phyloP scores from a whole-genome alignment of 2,888 invertebrate genomes.

The Rhodophaea formosa region DNA sequence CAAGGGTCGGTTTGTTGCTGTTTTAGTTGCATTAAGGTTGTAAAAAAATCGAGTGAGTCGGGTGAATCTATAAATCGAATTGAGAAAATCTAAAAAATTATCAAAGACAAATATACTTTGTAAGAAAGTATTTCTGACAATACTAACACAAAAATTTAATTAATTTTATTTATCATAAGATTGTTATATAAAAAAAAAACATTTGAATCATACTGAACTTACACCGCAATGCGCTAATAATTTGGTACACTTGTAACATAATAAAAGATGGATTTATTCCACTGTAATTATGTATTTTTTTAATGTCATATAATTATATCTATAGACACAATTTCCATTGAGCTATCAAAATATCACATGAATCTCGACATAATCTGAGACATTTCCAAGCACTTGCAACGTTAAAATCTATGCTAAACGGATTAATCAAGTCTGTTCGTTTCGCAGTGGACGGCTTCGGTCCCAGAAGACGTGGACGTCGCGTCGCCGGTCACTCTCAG shows the following conservation, averaged over 20 bases:
- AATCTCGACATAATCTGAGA: not conserved
- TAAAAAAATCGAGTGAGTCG: not conserved
- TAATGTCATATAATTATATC: too few species aligned
- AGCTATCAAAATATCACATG: not conserved
- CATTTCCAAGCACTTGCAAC: not conserved
- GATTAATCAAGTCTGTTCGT: conserved; percentile 33
- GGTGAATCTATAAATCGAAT: not conserved
- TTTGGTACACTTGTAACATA: too few species aligned
- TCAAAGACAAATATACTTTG: too few species aligned
- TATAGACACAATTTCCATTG: not conserved
- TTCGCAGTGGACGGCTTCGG: conserved; percentile 11
- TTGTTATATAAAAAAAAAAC: too few species aligned
- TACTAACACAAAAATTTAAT: too few species aligned
- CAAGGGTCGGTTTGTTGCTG: conserved; percentile 14
- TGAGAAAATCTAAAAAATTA: too few species aligned
- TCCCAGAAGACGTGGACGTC: conserved; percentile 15
- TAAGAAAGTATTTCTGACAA: too few species aligned
- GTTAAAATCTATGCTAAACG: conserved; percentile 37
- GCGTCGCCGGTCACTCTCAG: conserved; percentile 9
- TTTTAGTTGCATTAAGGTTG: not conserved
- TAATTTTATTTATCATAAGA: too few species aligned
- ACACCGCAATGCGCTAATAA: too few species aligned
- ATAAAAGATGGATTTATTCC: too few species aligned
- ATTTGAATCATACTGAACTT: too few species aligned
- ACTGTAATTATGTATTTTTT: too few species aligned